These are phyloP conservation scores for Actinia tenebrosa DNA, from an alignment of 64 coral and sea anemone species.

Conservation along the genomic window DNA sequence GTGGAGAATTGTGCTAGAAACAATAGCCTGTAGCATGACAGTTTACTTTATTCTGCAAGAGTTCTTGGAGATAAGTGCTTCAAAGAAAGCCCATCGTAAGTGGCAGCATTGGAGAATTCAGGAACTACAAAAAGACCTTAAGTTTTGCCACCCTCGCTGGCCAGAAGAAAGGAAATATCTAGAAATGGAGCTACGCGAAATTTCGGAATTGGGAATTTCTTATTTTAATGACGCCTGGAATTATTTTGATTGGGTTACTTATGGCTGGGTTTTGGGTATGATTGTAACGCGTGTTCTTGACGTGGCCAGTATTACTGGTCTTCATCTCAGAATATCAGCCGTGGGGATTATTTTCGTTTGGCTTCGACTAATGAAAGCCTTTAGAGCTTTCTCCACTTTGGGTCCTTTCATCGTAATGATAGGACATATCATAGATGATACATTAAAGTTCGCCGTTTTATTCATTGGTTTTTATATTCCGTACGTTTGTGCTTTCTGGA, in stretches of 20 bases:
- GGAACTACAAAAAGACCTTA: constrained; percentile 58
- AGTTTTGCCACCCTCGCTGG: constrained; percentile 79
- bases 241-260: constrained; percentile 99
- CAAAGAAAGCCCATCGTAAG: constrained; percentile 48
- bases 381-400: constrained; percentile 69
- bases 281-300: constrained; percentile 71
- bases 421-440: constrained; percentile 92
- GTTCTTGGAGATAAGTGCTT: constrained; percentile 67
- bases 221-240: constrained; percentile 98
- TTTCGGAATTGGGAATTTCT: constrained; percentile 77
- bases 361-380: constrained; percentile 95
- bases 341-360: constrained; percentile 92
- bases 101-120: constrained; percentile 69
- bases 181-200: constrained; percentile 83
- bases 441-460: constrained; percentile 83
- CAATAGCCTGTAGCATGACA: constrained; percentile 55
- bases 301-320: constrained; percentile 4
- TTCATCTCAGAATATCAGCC: constrained; percentile 82
- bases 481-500: constrained; percentile 96
- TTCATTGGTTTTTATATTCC: constrained; percentile 87
- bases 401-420: constrained; percentile 98
- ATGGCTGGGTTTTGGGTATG: constrained; percentile 70
- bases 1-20: constrained; percentile 94
- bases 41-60: constrained; percentile 86
- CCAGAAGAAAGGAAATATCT: constrained; percentile 88